These are phyloP conservation scores for Magallana nippona DNA, from an alignment of 2,888 invertebrate genomes.

Conservation along the genomic window DNA sequence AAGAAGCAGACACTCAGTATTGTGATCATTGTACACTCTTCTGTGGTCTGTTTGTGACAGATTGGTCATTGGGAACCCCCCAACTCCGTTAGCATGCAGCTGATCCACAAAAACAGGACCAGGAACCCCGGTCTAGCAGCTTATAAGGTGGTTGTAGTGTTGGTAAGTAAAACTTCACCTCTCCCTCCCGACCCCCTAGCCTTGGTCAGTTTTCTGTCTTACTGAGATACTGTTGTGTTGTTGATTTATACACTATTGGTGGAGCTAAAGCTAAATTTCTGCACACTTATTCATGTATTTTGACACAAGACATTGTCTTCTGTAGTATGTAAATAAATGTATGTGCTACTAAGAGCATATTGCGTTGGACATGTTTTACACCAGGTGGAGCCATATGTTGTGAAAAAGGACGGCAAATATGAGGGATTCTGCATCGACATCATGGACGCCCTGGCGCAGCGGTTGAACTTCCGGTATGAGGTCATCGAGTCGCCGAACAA, in stretches of 20 bases:
- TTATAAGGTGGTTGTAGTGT: not conserved
- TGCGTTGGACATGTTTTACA: not conserved
- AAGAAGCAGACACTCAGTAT: not conserved
- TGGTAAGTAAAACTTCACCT: not conserved
- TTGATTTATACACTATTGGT: no score
- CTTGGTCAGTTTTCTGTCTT: no score
- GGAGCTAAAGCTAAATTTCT: no score
- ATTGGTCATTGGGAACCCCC: not conserved
- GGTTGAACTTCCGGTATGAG: slow-evolving; percentile 90
- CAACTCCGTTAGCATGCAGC: not conserved
- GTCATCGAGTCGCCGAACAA: slow-evolving; percentile 89
- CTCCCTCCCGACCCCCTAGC: no score
- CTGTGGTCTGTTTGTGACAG: not conserved
- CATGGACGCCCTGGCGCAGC: slow-evolving; percentile 88
- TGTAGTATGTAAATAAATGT: no score
- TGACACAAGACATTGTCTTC: no score
- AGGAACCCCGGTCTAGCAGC: not conserved
- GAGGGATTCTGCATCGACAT: slow-evolving; percentile 90
- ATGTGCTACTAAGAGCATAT: not conserved
- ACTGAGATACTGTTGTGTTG: no score
- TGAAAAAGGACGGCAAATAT: slow-evolving; percentile 86
- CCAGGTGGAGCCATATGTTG: slow-evolving; percentile 93
- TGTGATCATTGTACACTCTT: not conserved
- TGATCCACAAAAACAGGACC: not conserved
- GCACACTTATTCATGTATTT: no score